phyloP scores from a whole-genome alignment of 2,113 vertebrate genomes.

The Lasiurus cinereus region DNA sequence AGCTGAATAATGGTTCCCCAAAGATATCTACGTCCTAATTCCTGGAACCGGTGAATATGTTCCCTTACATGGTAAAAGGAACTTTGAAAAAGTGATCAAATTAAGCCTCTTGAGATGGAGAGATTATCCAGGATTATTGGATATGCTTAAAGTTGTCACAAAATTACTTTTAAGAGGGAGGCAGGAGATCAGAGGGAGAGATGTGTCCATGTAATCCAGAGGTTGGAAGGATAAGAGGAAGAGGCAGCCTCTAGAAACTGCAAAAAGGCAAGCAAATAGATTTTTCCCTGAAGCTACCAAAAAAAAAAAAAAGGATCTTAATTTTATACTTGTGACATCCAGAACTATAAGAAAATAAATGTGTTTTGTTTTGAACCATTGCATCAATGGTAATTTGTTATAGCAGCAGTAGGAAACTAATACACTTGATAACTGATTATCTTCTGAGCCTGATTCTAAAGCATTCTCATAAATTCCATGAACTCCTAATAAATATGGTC shows the following conservation, averaged over 20 bases:
- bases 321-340: not conserved
- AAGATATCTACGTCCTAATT: not conserved
- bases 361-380: not conserved
- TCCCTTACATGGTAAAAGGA: not conserved
- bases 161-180: not conserved
- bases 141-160: not conserved
- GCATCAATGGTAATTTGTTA: not conserved
- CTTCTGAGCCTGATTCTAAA: slow-evolving; percentile 30
- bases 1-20: not conserved
- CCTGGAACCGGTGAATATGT: not conserved
- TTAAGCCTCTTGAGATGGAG: not conserved
- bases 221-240: not conserved
- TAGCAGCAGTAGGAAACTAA: not conserved
- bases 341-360: not conserved
- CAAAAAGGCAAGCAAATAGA: not conserved
- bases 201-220: not conserved
- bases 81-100: not conserved
- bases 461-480: not conserved
- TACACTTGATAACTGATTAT: not conserved
- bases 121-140: not conserved
- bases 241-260: not conserved
- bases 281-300: not conserved
- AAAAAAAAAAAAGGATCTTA: not conserved
- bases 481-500: not conserved
- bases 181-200: not conserved